These are phyloP conservation scores for Falco concolor DNA, from an alignment of 2,797 vertebrate species.

Conservation along the genomic window DNA sequence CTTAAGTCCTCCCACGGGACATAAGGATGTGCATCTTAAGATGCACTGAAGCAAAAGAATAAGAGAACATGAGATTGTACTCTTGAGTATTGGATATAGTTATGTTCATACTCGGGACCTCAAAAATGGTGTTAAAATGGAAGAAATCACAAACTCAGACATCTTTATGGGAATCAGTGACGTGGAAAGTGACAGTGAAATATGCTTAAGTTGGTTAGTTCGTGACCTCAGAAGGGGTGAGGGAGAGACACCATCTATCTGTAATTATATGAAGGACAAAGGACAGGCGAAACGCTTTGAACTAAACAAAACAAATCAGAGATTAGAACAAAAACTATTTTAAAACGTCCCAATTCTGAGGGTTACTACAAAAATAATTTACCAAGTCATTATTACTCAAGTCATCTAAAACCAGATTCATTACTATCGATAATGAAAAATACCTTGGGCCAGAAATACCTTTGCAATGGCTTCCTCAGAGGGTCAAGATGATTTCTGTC, in stretches of 20 bases:
- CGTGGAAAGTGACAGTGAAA: not conserved
- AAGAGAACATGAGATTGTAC: not conserved
- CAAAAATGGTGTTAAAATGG: not conserved
- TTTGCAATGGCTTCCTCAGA: not conserved
- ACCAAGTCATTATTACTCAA: not conserved
- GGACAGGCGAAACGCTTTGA: not conserved
- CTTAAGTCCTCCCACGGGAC: not conserved
- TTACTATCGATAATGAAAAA: not conserved
- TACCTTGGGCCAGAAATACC: not conserved
- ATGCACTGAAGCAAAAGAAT: not conserved
- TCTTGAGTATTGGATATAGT: not conserved
- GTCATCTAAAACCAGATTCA: not conserved
- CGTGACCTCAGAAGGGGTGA: not conserved
- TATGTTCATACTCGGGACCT: not conserved
- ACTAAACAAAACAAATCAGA: not conserved
- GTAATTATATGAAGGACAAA: not conserved
- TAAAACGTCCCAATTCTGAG: not conserved
- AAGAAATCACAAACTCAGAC: not conserved
- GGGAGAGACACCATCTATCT: not conserved
- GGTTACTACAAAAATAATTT: not conserved
- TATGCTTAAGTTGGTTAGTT: not conserved
- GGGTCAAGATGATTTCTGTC: not conserved
- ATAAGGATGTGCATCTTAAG: not conserved
- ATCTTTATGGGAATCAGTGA: not conserved
- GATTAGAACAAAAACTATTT: not conserved